phyloP scores from a whole-genome alignment of 2,113 vertebrate species.

The Lepus europaeus region DNA sequence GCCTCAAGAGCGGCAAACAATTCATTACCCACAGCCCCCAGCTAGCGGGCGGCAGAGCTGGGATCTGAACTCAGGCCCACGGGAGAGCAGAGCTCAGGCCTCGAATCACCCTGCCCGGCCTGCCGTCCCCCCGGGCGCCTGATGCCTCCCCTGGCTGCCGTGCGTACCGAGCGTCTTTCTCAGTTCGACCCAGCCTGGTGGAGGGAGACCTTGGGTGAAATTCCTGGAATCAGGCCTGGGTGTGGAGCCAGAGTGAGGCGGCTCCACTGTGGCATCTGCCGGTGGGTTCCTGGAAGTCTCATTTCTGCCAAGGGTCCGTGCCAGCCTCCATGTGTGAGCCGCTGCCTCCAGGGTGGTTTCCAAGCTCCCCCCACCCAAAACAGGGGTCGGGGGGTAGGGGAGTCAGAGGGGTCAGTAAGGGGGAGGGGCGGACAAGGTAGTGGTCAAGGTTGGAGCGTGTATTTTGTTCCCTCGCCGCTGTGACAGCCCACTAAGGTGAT shows the following conservation, averaged over 20 bases:
- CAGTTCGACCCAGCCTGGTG: background rate
- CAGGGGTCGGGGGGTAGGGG: too few relatives aligned
- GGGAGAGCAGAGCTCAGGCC: background rate
- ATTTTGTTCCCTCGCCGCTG: background rate
- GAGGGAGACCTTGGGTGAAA: background rate
- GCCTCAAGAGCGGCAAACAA: background rate
- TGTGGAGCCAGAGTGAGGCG: background rate
- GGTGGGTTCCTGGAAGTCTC: slow-evolving; percentile 4
- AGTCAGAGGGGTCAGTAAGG: too few relatives aligned
- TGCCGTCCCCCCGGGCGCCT: accelerated
- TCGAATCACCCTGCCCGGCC: background rate
- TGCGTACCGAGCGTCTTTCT: background rate
- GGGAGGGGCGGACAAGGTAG: background rate
- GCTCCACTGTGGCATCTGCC: background rate
- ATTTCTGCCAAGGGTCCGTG: background rate
- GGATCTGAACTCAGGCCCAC: background rate
- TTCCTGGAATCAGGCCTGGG: background rate
- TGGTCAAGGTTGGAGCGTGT: background rate
- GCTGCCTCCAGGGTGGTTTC: accelerated
- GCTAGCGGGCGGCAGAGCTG: background rate
- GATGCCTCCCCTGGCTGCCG: accelerated
- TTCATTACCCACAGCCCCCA: background rate
- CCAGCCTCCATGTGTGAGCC: background rate
- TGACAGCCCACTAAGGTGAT: background rate
- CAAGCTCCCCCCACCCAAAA: background rate